Evolutionary conservation across 2,113 vertebrate genomes (phyloP).

Genomic region (Amphiprion percula): DNA sequence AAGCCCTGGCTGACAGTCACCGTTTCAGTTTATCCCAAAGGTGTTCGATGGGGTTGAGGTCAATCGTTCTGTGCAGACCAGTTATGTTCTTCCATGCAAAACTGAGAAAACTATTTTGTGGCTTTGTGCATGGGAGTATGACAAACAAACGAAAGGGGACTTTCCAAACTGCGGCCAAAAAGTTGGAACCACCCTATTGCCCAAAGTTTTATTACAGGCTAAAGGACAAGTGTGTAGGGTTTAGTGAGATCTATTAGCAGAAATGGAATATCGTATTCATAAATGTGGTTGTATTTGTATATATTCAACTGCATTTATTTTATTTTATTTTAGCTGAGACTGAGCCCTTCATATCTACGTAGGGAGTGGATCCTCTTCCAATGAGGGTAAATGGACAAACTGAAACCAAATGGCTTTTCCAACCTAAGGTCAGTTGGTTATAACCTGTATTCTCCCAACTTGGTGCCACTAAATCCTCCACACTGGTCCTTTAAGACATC

Average conservation of each 20-base stretch:
- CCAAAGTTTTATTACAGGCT: neutral
- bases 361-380: too few relatives aligned
- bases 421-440: too few relatives aligned
- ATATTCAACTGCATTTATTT: too few relatives aligned
- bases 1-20: neutral
- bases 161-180: neutral
- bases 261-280: too few relatives aligned
- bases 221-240: neutral
- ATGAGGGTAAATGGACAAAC: too few relatives aligned
- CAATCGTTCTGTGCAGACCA: neutral
- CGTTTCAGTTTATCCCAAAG: conserved; percentile 24
- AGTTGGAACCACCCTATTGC: neutral
- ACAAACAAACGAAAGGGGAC: neutral
- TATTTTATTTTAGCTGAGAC: too few relatives aligned
- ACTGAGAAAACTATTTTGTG: neutral
- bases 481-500: neutral
- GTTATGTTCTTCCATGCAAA: conserved; percentile 14
- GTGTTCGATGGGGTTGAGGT: conserved; percentile 24
- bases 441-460: too few relatives aligned
- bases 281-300: too few relatives aligned
- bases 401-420: too few relatives aligned
- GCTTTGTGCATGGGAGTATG: neutral
- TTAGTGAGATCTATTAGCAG: too few relatives aligned
- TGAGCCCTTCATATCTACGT: too few relatives aligned
- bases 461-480: too few relatives aligned